Evolutionary conservation across 1,140 invertebrate species (phyloP).

Genomic region (Proctacanthus coquilletti): DNA sequence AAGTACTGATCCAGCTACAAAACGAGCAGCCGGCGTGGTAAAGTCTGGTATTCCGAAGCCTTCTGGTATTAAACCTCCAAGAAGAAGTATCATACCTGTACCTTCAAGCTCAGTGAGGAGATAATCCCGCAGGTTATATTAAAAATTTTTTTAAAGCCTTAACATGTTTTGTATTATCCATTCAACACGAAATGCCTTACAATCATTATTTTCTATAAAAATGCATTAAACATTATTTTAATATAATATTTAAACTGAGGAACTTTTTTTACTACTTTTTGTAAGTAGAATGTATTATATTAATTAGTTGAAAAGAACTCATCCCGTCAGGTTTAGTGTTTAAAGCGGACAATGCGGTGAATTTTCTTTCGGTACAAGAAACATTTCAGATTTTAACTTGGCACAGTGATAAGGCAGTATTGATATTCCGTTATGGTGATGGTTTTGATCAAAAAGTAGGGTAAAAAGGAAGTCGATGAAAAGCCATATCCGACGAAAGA

Average conservation of each 20-base stretch:
- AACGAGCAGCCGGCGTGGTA: neutral
- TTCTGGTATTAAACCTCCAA: conserved; percentile 21
- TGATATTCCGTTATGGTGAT: too few species aligned
- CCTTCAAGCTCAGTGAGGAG: conserved; percentile 19
- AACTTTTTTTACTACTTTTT: neutral
- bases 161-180: too few species aligned
- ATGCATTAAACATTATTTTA: neutral
- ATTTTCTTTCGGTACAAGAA: too few species aligned
- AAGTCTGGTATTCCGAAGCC: conserved; percentile 23
- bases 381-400: too few species aligned
- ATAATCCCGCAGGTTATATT: conserved; percentile 5
- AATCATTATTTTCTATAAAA: neutral
- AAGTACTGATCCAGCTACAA: conserved; percentile 6
- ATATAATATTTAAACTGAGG: neutral
- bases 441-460: too few species aligned
- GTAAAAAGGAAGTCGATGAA: too few species aligned
- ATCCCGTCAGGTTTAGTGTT: neutral
- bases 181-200: neutral
- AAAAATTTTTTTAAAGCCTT: neutral
- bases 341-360: neutral
- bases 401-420: too few species aligned
- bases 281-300: neutral
- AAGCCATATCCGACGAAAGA: too few species aligned
- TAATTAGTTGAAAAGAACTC: neutral
- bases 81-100: conserved; percentile 24